A percentile compares a stretch with the other conserved stretches of the same genome.
Conservation (phyloP, 2,888 invertebrate species). For the Dinocampus coccinellae region DNA sequence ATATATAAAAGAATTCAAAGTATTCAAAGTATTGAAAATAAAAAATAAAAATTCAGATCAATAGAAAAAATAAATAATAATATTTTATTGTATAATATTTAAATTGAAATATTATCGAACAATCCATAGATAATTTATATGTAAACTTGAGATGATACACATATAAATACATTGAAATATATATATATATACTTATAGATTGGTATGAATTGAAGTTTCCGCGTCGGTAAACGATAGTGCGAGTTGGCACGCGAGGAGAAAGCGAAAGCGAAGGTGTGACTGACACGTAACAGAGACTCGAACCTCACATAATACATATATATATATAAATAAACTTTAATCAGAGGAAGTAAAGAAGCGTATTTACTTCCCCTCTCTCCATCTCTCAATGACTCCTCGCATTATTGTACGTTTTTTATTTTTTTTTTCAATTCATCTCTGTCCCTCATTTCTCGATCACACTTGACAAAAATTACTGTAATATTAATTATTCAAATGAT, state of each 20-base stretch:
- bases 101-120: neutral
- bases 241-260: constrained; percentile 52
- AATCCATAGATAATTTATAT: too few relatives aligned
- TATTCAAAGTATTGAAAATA: too few relatives aligned
- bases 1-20: too few relatives aligned
- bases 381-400: too few relatives aligned
- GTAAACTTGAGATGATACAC: too few relatives aligned
- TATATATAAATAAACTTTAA: neutral
- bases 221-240: constrained; percentile 42
- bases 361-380: neutral
- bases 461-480: too few relatives aligned
- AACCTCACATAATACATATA: constrained; percentile 21
- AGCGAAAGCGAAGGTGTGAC: constrained; percentile 51
- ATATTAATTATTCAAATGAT: too few relatives aligned
- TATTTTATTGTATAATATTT: too few relatives aligned
- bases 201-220: constrained; percentile 43
- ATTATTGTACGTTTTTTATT: too few relatives aligned
- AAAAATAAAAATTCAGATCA: too few relatives aligned
- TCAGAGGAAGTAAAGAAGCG: neutral
- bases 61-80: too few relatives aligned
- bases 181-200: constrained; percentile 4
- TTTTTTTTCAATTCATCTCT: too few relatives aligned
- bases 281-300: constrained; percentile 42
- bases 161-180: neutral
- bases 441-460: neutral